Percentiles rank a stretch among this genome's conserved stretches.
These are phyloP conservation scores for Caenorhabditis sp. DNA, from an alignment of 2,888 invertebrate species.

Conservation along the genomic window DNA sequence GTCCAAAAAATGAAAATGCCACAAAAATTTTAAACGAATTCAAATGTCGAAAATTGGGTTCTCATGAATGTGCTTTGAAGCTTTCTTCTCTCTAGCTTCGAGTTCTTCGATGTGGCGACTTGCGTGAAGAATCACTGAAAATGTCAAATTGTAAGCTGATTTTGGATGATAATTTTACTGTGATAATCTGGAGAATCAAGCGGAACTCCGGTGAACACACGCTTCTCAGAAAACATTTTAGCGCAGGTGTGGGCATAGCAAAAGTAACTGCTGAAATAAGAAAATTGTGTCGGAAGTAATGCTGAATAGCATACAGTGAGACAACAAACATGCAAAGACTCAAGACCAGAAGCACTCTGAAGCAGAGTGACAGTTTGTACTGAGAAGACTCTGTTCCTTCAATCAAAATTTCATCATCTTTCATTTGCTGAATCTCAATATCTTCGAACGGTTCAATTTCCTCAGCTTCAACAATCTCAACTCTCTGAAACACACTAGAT, in stretches of 20 bases:
- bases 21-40: not conserved
- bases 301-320: conserved; percentile 6
- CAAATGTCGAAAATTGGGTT: conserved; percentile 47
- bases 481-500: conserved; percentile 11
- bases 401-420: no score
- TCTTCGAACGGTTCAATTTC: not conserved
- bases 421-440: no score
- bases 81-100: conserved; percentile 35
- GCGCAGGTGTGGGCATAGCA: not conserved
- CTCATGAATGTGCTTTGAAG: conserved; percentile 35
- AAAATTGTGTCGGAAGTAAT: not conserved
- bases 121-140: conserved; percentile 50
- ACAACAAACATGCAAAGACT: not conserved
- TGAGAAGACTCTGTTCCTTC: no score
- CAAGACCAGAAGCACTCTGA: no score
- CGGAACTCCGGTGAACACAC: conserved; percentile 33
- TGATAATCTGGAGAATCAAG: conserved; percentile 45
- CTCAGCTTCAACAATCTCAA: conserved; percentile 33
- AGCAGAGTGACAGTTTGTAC: no score
- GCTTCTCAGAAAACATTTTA: not conserved
- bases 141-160: not conserved
- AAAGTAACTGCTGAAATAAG: conserved; percentile 1
- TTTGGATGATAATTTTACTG: conserved; percentile 18
- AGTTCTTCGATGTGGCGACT: conserved; percentile 34
- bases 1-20: not conserved